phyloP scores from a whole-genome alignment of 2,113 vertebrate genomes.

The Hassar affinis region DNA sequence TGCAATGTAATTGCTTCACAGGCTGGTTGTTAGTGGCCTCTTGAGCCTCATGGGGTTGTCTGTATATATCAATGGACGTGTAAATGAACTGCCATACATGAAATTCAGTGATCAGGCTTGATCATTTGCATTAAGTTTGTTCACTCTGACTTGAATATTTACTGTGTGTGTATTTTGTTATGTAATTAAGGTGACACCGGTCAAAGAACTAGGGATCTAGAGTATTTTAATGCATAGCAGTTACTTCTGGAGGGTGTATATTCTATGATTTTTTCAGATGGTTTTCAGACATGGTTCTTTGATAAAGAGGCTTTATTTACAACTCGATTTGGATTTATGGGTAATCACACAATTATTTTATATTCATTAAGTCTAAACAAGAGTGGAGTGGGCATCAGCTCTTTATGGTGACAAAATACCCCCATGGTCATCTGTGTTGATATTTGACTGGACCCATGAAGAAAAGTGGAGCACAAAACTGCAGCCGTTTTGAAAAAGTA shows the following conservation, averaged over 20 bases:
- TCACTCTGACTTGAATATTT: slow-evolving; percentile 33
- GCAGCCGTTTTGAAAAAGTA: not conserved
- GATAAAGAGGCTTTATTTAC: not conserved
- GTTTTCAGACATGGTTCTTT: not conserved
- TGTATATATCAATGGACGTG: slow-evolving; percentile 23
- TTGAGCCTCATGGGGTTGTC: slow-evolving; percentile 16
- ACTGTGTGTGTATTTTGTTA: slow-evolving; percentile 19
- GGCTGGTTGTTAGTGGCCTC: not conserved
- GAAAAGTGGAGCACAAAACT: not conserved
- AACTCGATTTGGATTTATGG: not conserved
- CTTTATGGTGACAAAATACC: not conserved
- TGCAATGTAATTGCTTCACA: slow-evolving; percentile 26
- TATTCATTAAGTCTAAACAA: too few relatives aligned
- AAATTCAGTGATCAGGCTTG: not conserved
- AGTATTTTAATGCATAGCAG: slow-evolving; percentile 36
- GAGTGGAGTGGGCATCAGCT: not conserved
- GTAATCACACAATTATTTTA: not conserved
- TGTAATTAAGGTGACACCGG: slow-evolving; percentile 16
- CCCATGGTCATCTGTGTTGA: too few relatives aligned
- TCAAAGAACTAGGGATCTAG: slow-evolving; percentile 31
- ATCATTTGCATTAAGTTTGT: slow-evolving; percentile 48
- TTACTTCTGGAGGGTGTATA: not conserved
- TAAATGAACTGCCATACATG: slow-evolving; percentile 16
- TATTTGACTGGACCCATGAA: not conserved
- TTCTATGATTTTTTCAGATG: not conserved